These are phyloP conservation scores for Pangasius mekongensis DNA, from an alignment of 2,797 vertebrate genomes.

Conservation along the genomic window DNA sequence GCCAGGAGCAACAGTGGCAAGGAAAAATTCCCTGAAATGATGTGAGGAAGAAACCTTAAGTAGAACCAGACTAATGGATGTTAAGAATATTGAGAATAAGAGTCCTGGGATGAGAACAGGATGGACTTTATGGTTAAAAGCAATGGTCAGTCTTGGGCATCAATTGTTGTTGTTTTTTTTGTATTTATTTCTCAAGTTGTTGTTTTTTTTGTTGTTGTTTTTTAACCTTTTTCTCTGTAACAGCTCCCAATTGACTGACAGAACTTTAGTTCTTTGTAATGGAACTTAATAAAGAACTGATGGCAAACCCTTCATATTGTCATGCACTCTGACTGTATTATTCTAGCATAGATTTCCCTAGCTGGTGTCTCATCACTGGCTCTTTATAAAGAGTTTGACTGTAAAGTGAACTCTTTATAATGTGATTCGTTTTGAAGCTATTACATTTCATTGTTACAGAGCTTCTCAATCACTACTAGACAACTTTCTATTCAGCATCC, in stretches of 20 bases:
- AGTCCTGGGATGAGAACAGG: neutral
- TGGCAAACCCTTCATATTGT: slow-evolving; percentile 4
- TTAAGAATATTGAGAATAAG: neutral
- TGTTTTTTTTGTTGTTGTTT: neutral
- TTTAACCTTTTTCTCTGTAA: neutral
- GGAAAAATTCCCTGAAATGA: neutral
- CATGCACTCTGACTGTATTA: slow-evolving; percentile 2
- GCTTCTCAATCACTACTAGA: slow-evolving; percentile 1
- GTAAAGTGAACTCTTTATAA: slow-evolving; percentile 4
- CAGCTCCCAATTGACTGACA: neutral
- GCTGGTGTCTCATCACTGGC: slow-evolving; percentile 8
- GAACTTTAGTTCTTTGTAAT: neutral
- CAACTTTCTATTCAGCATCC: neutral
- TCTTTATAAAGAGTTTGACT: neutral
- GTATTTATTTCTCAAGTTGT: neutral
- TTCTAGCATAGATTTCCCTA: slow-evolving; percentile 16
- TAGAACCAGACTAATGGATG: neutral
- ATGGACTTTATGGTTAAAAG: neutral
- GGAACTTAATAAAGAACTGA: slow-evolving; percentile 1
- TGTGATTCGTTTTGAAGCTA: neutral
- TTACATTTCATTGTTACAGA: neutral
- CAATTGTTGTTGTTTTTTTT: neutral
- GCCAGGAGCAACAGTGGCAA: too few relatives aligned
- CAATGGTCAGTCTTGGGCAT: neutral
- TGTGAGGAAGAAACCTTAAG: neutral